Percentiles rank a stretch among this genome's conserved stretches.
phyloP scores from a whole-genome alignment of 1,140 invertebrate genomes.

The Prorops nasuta region DNA sequence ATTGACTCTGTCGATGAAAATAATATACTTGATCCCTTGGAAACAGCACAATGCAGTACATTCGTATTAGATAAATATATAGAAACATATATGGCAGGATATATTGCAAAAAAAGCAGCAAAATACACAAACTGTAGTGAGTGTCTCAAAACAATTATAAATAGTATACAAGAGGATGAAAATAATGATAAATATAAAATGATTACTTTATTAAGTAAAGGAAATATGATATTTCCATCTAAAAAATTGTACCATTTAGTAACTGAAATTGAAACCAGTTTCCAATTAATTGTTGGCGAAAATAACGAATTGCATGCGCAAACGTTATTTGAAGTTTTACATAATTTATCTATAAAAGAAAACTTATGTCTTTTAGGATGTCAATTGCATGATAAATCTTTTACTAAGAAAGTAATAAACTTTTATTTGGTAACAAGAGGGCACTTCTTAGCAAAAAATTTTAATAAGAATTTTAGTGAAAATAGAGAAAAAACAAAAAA shows the following conservation, averaged over 20 bases:
- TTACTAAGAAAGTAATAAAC: not conserved
- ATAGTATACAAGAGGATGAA: too few relatives aligned
- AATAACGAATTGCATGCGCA: not conserved
- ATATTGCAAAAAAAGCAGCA: not conserved
- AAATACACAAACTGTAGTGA: not conserved
- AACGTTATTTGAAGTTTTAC: not conserved
- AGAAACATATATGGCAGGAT: conserved; percentile 7
- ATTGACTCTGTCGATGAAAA: not conserved
- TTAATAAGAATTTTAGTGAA: not conserved
- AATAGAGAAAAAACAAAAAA: too few relatives aligned
- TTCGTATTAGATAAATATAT: conserved; percentile 1
- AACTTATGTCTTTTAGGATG: too few relatives aligned
- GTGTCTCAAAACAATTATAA: not conserved
- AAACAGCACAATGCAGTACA: not conserved
- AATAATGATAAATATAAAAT: not conserved
- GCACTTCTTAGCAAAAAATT: not conserved
- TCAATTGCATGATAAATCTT: not conserved
- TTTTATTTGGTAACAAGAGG: not conserved
- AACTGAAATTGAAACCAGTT: too few relatives aligned
- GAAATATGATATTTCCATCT: too few relatives aligned
- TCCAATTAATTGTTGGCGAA: not conserved
- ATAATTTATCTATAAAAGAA: not conserved
- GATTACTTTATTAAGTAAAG: not conserved
- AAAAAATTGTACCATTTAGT: too few relatives aligned
- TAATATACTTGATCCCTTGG: not conserved